Base-by-base conservation (phyloP, 2,888 invertebrate species). In the Apantesis nais region DNA sequence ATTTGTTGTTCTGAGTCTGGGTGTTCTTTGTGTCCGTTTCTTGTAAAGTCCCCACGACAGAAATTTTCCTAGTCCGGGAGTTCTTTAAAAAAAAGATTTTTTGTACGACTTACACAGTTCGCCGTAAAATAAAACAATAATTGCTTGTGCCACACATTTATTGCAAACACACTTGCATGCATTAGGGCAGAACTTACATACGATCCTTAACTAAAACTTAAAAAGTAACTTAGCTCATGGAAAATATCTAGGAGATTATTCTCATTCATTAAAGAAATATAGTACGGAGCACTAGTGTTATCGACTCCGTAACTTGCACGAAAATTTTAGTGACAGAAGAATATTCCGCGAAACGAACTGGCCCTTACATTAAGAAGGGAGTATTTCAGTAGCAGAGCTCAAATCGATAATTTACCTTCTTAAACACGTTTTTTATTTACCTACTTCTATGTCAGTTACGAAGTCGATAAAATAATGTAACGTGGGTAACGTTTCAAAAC, bases 161-260 rank as follows among this genome's bases (percentile, higher is more conserved):
- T 89, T 90, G 85, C 83, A 80, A 76, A 82, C 89, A 90, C 88
- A 86, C 86, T 87, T 88, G 86, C 85, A 78, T 78, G 81, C 76
- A 83, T 80, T 81, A 83, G 87, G 88, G 86, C 89, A 89, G 85
- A 88, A 85, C 83, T 81, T 85, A 85, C 55, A 74, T 85, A 34
- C 34, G 74, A 76, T 39, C 37, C 68, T 76, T 68, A 77, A 70
- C 72, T 74, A 71, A 52, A 52, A 52, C 48, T 52, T 82, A 74
- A 73, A 52, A 52, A 48, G 0, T 65, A 3, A 22, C 3, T 39
- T 37, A 39, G 39, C 39, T 58, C 66, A 58, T 66, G 66, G 41
- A 66, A 66, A 66, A 66, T 67, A 86, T 81, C 66, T 52, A n/a
- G 44, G n/a, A 70, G 71, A 69, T 67, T 41, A 60, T 63, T 58